These are phyloP conservation scores for Scaptodrosophila latifasciaeformis DNA, from an alignment of 2,888 invertebrate genomes.

Conservation along the genomic window DNA sequence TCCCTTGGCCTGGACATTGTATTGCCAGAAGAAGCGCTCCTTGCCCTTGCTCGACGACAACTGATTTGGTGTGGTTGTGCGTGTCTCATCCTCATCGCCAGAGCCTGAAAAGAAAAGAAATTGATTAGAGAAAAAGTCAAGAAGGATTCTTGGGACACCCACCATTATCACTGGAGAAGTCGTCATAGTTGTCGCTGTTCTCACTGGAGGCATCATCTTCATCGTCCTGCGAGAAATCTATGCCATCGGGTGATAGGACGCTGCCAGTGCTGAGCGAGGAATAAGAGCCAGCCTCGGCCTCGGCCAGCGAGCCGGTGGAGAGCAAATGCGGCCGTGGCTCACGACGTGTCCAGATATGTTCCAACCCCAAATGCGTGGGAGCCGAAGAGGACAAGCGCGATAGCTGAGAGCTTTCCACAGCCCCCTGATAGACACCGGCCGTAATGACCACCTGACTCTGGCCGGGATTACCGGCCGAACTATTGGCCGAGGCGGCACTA, in stretches of 20 bases:
- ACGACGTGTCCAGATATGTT: slow-evolving; percentile 89
- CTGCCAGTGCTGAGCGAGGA: slow-evolving; percentile 89
- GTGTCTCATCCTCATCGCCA: slow-evolving; percentile 72
- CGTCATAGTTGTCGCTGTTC: slow-evolving; percentile 91
- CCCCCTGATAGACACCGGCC: slow-evolving; percentile 48
- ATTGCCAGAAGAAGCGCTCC: slow-evolving; percentile 97
- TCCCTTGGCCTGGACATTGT: slow-evolving; percentile 98
- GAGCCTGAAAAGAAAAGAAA: slow-evolving; percentile 50
- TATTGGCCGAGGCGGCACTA: slow-evolving; percentile 56
- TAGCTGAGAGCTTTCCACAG: slow-evolving; percentile 64
- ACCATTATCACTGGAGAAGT: slow-evolving; percentile 88
- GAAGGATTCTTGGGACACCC: slow-evolving; percentile 25
- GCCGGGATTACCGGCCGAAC: slow-evolving; percentile 26
- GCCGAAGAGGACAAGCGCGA: slow-evolving; percentile 90
- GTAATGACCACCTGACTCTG: slow-evolving; percentile 40
- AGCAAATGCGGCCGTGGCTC: slow-evolving; percentile 91
- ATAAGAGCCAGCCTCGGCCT: slow-evolving; percentile 89
- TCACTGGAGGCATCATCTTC: slow-evolving; percentile 89
- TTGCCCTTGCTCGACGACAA: slow-evolving; percentile 78
- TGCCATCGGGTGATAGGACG: slow-evolving; percentile 87
- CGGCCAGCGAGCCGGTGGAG: slow-evolving; percentile 88
- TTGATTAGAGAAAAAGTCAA: neutral
- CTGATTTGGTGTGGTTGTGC: slow-evolving; percentile 65
- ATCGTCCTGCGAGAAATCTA: slow-evolving; percentile 85
- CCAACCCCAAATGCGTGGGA: slow-evolving; percentile 86